phyloP scores from a whole-genome alignment of 2,113 vertebrate species.

The Rattus rattus region DNA sequence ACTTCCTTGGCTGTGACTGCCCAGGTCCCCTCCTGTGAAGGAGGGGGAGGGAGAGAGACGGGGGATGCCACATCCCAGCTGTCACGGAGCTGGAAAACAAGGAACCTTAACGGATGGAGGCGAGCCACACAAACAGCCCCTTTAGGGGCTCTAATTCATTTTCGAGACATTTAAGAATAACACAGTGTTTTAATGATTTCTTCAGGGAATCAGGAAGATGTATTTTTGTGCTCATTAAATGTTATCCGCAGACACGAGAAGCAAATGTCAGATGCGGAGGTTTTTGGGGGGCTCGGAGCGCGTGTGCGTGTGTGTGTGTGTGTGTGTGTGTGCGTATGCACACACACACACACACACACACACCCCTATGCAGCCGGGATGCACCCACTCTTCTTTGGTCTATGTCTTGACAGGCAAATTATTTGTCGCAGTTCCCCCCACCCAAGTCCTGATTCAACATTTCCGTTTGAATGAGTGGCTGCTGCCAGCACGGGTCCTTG shows the following conservation, averaged over 20 bases:
- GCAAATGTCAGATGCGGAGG: slow-evolving; percentile 84
- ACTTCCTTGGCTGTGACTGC: slow-evolving; percentile 25
- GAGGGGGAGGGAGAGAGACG: neutral
- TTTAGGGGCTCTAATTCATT: slow-evolving; percentile 87
- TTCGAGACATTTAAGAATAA: slow-evolving; percentile 89
- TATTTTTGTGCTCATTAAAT: slow-evolving; percentile 89
- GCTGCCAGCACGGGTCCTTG: slow-evolving; percentile 90
- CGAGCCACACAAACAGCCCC: slow-evolving; percentile 74
- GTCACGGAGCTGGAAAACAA: slow-evolving; percentile 55
- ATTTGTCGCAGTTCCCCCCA: slow-evolving; percentile 80
- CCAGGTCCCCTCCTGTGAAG: slow-evolving; percentile 15
- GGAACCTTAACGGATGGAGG: slow-evolving; percentile 75
- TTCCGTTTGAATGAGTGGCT: slow-evolving; percentile 88
- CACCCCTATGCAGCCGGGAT: neutral
- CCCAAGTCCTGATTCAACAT: slow-evolving; percentile 87
- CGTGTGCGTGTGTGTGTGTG: too few relatives aligned
- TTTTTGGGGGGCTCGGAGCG: slow-evolving; percentile 65
- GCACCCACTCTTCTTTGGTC: neutral
- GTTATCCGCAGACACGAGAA: slow-evolving; percentile 84
- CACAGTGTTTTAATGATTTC: slow-evolving; percentile 90
- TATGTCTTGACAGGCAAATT: slow-evolving; percentile 82
- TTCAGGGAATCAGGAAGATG: slow-evolving; percentile 87
- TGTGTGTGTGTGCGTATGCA: too few relatives aligned
- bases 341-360: neutral
- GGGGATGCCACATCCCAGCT: slow-evolving; percentile 51